These are phyloP conservation scores for Odobenus rosmarus DNA, from an alignment of 2,113 vertebrate species.

Conservation along the genomic window DNA sequence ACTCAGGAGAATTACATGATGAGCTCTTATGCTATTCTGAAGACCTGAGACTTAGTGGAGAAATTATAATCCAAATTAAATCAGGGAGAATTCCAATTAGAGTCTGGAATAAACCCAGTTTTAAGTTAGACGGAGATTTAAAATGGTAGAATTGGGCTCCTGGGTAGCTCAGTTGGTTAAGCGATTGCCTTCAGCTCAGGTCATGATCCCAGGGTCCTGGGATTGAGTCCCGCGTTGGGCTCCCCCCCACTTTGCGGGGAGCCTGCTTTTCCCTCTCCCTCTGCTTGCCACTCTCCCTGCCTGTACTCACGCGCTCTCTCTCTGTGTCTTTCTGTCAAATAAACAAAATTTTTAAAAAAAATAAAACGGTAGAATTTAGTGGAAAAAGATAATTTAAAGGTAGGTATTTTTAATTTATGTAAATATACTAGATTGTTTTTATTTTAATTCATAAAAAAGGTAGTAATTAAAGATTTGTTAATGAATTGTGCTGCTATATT, in stretches of 20 bases:
- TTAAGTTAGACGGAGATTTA: slow-evolving; percentile 51
- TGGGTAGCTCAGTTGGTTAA: too few species aligned
- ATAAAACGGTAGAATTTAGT: slow-evolving; percentile 39
- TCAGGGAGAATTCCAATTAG: slow-evolving; percentile 22
- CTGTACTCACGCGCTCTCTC: too few species aligned
- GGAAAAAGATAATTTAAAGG: slow-evolving; percentile 29
- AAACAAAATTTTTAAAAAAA: too few species aligned
- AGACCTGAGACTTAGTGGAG: neutral
- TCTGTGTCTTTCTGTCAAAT: too few species aligned
- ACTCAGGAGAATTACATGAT: neutral
- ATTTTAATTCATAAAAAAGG: slow-evolving; percentile 44
- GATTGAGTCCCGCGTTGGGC: too few species aligned
- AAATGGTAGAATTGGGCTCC: neutral
- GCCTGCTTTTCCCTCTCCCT: too few species aligned
- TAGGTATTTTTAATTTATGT: slow-evolving; percentile 47
- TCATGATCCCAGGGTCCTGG: too few species aligned
- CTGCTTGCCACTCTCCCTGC: too few species aligned
- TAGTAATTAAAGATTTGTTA: slow-evolving; percentile 41
- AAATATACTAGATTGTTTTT: slow-evolving; percentile 42
- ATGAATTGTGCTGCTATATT: neutral
- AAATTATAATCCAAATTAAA: slow-evolving; percentile 54
- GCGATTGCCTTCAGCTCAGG: too few species aligned
- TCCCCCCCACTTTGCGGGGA: too few species aligned
- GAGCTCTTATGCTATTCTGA: neutral
- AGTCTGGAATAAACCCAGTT: slow-evolving; percentile 38